phyloP scores from a whole-genome alignment of 2,113 vertebrate species.

The Picathartes gymnocephalus region DNA sequence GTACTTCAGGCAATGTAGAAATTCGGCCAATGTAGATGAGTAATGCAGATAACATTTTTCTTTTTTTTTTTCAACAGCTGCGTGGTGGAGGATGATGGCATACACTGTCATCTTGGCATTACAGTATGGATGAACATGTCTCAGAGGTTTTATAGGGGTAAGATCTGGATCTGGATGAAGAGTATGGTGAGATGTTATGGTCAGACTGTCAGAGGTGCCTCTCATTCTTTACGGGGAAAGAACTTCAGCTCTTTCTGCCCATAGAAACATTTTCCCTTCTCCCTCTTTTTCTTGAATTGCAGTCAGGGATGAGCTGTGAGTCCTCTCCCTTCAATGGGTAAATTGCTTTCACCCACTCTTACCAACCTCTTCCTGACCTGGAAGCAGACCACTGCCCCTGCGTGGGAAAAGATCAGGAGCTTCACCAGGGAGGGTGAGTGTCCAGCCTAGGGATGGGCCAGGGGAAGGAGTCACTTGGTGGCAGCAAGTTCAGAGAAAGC shows the following conservation, averaged over 20 bases:
- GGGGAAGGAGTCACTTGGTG: background rate
- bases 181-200: background rate
- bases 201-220: background rate
- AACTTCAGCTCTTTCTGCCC: background rate
- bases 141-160: background rate
- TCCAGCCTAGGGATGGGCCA: background rate
- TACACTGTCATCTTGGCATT: background rate
- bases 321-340: background rate
- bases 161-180: background rate
- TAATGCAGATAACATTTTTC: background rate
- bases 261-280: background rate
- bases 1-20: background rate
- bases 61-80: background rate
- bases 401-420: background rate
- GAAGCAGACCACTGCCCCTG: background rate
- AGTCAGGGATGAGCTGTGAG: background rate
- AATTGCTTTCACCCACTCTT: background rate
- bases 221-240: background rate
- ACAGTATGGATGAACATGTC: background rate
- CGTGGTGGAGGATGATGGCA: background rate
- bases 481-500: background rate
- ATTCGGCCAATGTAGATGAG: background rate
- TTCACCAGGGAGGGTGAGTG: background rate
- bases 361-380: background rate
- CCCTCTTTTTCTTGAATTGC: background rate